Conservation (phyloP, 2,797 vertebrate genomes). For the Smutsia temminckii region DNA sequence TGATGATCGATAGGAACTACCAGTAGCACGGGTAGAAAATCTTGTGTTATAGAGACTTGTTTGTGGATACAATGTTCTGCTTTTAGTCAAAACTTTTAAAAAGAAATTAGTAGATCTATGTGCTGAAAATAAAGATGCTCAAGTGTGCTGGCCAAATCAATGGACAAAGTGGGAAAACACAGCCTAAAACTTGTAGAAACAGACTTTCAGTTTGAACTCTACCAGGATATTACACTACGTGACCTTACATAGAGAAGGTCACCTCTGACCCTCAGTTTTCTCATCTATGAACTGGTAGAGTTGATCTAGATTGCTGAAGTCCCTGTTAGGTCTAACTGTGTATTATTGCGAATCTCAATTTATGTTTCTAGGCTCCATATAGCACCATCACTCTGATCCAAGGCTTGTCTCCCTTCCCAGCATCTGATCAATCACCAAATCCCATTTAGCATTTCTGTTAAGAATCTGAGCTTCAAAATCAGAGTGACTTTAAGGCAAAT, state of each 20-base stretch:
- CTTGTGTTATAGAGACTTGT: neutral
- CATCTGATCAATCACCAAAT: neutral
- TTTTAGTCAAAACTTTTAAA: constrained; percentile 40
- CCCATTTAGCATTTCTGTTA: neutral
- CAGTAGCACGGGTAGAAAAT: neutral
- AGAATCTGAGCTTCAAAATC: neutral
- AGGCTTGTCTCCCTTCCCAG: neutral
- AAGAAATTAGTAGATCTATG: neutral
- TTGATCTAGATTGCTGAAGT: neutral
- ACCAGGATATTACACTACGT: rapidly evolving
- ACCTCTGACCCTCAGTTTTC: neutral
- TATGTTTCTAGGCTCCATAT: neutral
- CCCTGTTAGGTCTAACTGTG: neutral
- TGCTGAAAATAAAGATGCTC: constrained; percentile 13
- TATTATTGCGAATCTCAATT: neutral
- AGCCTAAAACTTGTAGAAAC: neutral
- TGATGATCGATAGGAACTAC: neutral
- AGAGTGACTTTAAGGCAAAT: neutral
- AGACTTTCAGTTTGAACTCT: neutral
- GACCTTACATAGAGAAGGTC: neutral
- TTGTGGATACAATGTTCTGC: neutral
- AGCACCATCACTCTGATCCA: neutral
- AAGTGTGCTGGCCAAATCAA: neutral
- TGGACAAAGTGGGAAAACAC: neutral
- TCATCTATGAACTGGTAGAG: neutral